A percentile compares a stretch with the other conserved stretches of the same genome.
Conservation (phyloP, 2,113 vertebrate genomes). For the Tauraco erythrolophus region DNA sequence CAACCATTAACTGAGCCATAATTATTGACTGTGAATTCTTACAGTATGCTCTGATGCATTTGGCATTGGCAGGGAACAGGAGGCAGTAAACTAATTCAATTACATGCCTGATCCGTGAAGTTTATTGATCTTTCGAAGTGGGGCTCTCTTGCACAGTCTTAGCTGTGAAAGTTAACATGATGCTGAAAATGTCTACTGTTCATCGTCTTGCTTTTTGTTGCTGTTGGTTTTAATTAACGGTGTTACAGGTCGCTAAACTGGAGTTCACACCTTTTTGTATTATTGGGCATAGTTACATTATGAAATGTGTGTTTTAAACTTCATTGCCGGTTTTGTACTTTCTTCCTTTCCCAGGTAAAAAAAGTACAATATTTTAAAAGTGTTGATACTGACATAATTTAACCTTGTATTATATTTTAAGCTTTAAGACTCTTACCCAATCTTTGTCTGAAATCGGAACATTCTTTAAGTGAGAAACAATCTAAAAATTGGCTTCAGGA, state of each 20-base stretch:
- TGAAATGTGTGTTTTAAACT: background rate
- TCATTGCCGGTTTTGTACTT: background rate
- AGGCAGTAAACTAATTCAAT: conserved; percentile 52
- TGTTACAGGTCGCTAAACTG: background rate
- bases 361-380: background rate
- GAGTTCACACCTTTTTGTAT: background rate
- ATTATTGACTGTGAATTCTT: conserved; percentile 50
- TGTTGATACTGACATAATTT: background rate
- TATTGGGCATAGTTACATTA: background rate
- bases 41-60: conserved; percentile 21
- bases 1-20: conserved; percentile 14
- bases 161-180: background rate
- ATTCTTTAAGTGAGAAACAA: background rate
- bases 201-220: background rate
- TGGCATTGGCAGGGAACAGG: conserved; percentile 29
- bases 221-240: background rate
- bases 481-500: background rate
- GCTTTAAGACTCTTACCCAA: background rate
- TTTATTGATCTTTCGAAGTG: conserved; percentile 49
- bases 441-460: background rate
- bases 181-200: background rate
- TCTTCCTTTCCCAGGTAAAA: background rate
- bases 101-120: conserved; percentile 51
- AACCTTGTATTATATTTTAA: background rate
- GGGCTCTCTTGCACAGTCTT: background rate